Percentiles rank a stretch among this genome's conserved stretches.
Evolutionary conservation across 2,113 vertebrate species (phyloP).

Genomic region (Scolopax mira): DNA sequence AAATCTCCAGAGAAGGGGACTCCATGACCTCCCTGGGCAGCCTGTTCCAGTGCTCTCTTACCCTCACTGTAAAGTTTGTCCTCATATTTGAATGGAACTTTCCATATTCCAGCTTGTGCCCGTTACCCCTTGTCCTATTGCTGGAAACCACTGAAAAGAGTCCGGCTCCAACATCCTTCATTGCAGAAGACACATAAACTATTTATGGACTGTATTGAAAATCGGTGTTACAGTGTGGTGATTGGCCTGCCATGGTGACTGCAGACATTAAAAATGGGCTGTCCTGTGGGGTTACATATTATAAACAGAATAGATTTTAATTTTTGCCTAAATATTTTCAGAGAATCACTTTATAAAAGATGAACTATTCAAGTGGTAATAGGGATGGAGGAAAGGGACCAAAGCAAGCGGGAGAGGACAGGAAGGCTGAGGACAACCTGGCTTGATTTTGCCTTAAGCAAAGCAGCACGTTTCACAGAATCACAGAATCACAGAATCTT

Average conservation of each 20-base stretch:
- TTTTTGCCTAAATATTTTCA: not conserved
- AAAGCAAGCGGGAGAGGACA: not conserved
- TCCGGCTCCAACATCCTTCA: no score
- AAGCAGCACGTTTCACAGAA: no score
- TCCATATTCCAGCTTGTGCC: no score
- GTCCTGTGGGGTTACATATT: not conserved
- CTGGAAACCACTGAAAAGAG: no score
- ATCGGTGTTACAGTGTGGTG: not conserved
- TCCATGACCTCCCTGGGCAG: no score
- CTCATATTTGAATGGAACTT: no score
- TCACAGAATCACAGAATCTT: no score
- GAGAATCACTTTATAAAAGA: not conserved
- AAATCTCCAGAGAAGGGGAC: no score
- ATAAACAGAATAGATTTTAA: not conserved
- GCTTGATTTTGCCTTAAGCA: not conserved
- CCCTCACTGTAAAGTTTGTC: no score
- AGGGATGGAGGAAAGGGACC: not conserved
- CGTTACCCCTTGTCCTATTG: no score
- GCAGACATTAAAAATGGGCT: not conserved
- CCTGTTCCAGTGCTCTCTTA: no score
- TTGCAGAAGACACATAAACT: not conserved
- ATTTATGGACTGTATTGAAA: not conserved
- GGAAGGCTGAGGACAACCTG: not conserved
- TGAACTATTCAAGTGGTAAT: not conserved
- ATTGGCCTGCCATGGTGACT: accelerated